phyloP scores from a whole-genome alignment of 2,888 invertebrate genomes.

The Caenorhabditis uteleia region DNA sequence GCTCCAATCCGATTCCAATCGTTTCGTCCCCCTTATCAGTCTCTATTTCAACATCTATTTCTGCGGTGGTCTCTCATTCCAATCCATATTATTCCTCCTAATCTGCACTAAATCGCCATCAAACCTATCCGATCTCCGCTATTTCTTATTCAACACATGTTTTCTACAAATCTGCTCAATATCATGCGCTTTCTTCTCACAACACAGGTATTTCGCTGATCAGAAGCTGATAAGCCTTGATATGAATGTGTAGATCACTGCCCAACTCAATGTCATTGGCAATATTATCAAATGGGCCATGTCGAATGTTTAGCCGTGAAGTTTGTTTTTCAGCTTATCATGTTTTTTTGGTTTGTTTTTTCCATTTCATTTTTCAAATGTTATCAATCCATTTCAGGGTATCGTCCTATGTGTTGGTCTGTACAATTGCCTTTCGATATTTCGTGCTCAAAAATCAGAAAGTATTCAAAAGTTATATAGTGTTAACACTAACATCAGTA shows the following conservation, averaged over 20 bases:
- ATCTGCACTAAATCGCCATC: slow-evolving; percentile 26
- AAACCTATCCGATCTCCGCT: slow-evolving; percentile 16
- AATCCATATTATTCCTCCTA: slow-evolving; percentile 14
- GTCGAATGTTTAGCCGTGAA: slow-evolving; percentile 15
- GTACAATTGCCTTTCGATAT: slow-evolving; percentile 26
- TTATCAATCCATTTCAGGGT: slow-evolving; percentile 19
- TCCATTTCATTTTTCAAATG: slow-evolving; percentile 13
- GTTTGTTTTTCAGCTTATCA: slow-evolving; percentile 35
- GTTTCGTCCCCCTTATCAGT: slow-evolving; percentile 26
- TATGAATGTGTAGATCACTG: slow-evolving; percentile 12
- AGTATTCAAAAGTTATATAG: slow-evolving; percentile 6
- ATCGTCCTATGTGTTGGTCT: slow-evolving; percentile 23
- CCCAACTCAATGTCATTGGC: slow-evolving; percentile 19
- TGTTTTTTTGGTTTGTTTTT: slow-evolving; percentile 14
- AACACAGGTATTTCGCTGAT: slow-evolving; percentile 17
- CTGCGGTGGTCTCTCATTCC: slow-evolving; percentile 11
- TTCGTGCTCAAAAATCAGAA: slow-evolving; percentile 16
- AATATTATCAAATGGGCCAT: slow-evolving; percentile 18
- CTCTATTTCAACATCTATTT: slow-evolving; percentile 25
- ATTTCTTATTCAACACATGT: slow-evolving; percentile 28
- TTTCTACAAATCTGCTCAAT: slow-evolving; percentile 17
- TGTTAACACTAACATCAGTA: slow-evolving; percentile 11
- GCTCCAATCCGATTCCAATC: slow-evolving; percentile 15
- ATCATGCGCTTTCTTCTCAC: slow-evolving; percentile 17
- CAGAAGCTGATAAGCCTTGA: slow-evolving; percentile 7